Base-by-base conservation (phyloP, 2,113 vertebrate species). In the Rhinolophus ferrumequinum region DNA sequence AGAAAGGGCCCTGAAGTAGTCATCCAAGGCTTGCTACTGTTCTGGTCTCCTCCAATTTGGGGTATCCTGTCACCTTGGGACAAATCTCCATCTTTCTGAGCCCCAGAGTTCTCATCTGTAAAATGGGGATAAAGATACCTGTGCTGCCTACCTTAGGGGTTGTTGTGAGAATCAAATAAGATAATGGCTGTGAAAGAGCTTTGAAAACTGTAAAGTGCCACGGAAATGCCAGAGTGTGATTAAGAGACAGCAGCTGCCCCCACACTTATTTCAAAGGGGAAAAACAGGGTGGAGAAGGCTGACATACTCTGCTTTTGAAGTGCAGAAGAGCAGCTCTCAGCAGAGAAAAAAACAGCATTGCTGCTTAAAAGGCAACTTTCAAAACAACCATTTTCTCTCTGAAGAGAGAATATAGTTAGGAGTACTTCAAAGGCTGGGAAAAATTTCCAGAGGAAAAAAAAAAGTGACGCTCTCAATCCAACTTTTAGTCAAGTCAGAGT, bases 361-460 rank as follows among this genome's bases (percentile, higher is more conserved):
- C 96, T 95, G 97, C 97, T 97, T 97, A 98, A 98, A 97, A 98
- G 95, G 95, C 96, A 97, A 98, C 98, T 98, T 97, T 97, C 97
- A 97, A 98, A 98, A 97, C 97, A 97, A 97, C 95, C 98, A 97
- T 98, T 97, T 97, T 97, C 97, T 95, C 92, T 98, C 95, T 97
- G 97, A 98, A 98, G 97, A 95, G 82, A 97, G 96, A 95, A 90
- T 94, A 94, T 90, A 97, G 94, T 94, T 92, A 75, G 94, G 95
- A 98, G 96, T 90, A 97, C 98, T 98, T 98, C 98, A 98, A 98
- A 98, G 96, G 52, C 95, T 96, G 38, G 60, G 92, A 54, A 91
- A 96, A 88, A 26, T 94, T 97, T 96, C 96, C 93, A 92, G 88
- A 82, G 81, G 81, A 94, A 95, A 94, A 95, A 93, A 96, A 95